A percentile compares a stretch with the other conserved stretches of the same genome.
Evolutionary conservation across 2,797 vertebrate species (phyloP).

Genomic region (Acipenser oxyrinchus): DNA sequence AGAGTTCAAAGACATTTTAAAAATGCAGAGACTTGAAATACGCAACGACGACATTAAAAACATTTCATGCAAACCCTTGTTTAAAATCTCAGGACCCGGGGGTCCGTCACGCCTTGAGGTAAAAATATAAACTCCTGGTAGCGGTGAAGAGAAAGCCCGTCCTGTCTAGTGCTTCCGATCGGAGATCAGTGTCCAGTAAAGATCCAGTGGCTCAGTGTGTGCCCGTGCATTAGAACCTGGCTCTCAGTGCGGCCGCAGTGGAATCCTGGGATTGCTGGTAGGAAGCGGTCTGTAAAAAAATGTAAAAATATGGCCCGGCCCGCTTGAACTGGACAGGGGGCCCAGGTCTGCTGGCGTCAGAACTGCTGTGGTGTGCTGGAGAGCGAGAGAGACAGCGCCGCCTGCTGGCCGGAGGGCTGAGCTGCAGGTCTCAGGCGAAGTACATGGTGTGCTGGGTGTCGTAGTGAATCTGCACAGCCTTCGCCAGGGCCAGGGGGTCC

Average conservation of each 20-base stretch:
- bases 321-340: slow-evolving; percentile 39
- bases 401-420: slow-evolving; percentile 32
- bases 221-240: slow-evolving; percentile 68
- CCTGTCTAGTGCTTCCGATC: slow-evolving; percentile 65
- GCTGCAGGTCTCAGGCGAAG: slow-evolving; percentile 77
- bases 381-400: slow-evolving; percentile 26
- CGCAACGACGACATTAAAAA: slow-evolving; percentile 47
- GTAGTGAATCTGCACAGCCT: slow-evolving; percentile 98
- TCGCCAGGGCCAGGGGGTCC: slow-evolving; percentile 92
- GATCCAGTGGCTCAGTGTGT: slow-evolving; percentile 79
- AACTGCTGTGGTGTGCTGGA: slow-evolving; percentile 50
- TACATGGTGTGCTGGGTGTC: slow-evolving; percentile 99
- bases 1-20: slow-evolving; percentile 75
- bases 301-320: slow-evolving; percentile 34
- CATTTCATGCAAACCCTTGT: slow-evolving; percentile 60
- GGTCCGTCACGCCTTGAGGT: slow-evolving; percentile 86
- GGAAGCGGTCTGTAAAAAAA: slow-evolving; percentile 52
- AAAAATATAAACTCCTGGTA: slow-evolving; percentile 86
- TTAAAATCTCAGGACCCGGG: slow-evolving; percentile 68
- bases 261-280: slow-evolving; percentile 76
- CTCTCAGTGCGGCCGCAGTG: slow-evolving; percentile 61
- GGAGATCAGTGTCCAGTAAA: slow-evolving; percentile 67
- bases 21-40: slow-evolving; percentile 8
- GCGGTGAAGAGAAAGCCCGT: slow-evolving; percentile 56
- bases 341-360: slow-evolving; percentile 38